phyloP scores from a whole-genome alignment of 2,797 vertebrate genomes.

The Aldrovandia affinis region DNA sequence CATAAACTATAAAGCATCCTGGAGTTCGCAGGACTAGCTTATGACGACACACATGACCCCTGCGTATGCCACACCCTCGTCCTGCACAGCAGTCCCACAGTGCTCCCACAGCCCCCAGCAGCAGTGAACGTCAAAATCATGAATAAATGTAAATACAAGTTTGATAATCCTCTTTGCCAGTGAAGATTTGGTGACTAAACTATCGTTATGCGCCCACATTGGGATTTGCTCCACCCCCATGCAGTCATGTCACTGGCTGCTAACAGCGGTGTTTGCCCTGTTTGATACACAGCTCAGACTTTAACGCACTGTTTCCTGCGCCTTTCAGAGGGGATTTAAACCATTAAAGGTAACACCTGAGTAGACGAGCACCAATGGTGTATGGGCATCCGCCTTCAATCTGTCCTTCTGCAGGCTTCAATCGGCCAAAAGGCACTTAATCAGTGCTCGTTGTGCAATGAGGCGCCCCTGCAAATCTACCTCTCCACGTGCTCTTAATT shows the following conservation, averaged over 20 bases:
- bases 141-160: background rate
- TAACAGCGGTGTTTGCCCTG: constrained; percentile 25
- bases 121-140: no score
- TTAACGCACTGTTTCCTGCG: constrained; percentile 35
- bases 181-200: background rate
- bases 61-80: background rate
- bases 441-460: constrained; percentile 33
- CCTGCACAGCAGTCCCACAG: background rate
- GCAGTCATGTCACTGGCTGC: constrained; percentile 38
- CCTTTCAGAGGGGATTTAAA: constrained; percentile 41
- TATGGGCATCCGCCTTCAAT: constrained; percentile 69
- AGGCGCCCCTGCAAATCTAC: constrained; percentile 57
- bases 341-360: constrained; percentile 49
- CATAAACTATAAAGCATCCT: background rate
- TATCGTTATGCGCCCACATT: background rate
- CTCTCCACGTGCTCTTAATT: constrained; percentile 63
- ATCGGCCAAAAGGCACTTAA: constrained; percentile 52
- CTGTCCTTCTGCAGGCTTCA: constrained; percentile 54
- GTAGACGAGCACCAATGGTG: constrained; percentile 66
- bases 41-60: background rate
- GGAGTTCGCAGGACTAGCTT: background rate
- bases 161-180: background rate
- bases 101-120: background rate
- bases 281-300: constrained; percentile 31
- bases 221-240: background rate